Conservation (phyloP, 2,113 vertebrate species). For the Micromys minutus region DNA sequence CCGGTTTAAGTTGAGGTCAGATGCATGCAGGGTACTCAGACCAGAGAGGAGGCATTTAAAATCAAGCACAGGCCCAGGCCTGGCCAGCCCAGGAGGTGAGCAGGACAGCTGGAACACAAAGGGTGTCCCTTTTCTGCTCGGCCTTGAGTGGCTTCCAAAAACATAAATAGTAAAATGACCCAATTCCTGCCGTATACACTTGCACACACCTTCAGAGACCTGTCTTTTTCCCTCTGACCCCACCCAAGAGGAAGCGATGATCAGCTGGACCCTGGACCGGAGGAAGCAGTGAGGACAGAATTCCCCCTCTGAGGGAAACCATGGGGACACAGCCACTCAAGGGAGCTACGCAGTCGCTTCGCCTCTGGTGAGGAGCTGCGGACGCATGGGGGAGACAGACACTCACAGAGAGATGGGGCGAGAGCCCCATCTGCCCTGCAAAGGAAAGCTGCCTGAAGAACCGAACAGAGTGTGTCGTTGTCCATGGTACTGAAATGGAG, state of each 20-base stretch:
- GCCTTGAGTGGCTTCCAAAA: neutral
- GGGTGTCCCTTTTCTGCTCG: neutral
- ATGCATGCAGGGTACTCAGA: neutral
- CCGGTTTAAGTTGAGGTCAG: neutral
- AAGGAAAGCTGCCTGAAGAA: neutral
- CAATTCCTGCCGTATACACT: neutral
- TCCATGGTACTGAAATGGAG: slow-evolving; percentile 53
- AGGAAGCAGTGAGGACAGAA: neutral
- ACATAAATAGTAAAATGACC: neutral
- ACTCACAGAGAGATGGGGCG: neutral
- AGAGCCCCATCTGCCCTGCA: neutral
- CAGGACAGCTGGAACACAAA: neutral
- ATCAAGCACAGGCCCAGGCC: neutral
- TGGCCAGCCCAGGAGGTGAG: neutral
- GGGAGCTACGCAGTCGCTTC: neutral
- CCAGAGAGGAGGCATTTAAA: neutral
- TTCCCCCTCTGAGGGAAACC: neutral
- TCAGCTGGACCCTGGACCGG: neutral
- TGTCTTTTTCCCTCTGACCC: neutral
- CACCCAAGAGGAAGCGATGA: neutral
- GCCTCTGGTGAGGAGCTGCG: slow-evolving; percentile 51
- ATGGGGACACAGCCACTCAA: neutral
- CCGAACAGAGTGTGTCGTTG: neutral
- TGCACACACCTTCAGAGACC: neutral
- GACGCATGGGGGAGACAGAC: slow-evolving; percentile 80